Evolutionary conservation across 2,797 vertebrate genomes (phyloP), one percentile per base, ranked within the genome.

Genomic region (Halcyon badia): DNA sequence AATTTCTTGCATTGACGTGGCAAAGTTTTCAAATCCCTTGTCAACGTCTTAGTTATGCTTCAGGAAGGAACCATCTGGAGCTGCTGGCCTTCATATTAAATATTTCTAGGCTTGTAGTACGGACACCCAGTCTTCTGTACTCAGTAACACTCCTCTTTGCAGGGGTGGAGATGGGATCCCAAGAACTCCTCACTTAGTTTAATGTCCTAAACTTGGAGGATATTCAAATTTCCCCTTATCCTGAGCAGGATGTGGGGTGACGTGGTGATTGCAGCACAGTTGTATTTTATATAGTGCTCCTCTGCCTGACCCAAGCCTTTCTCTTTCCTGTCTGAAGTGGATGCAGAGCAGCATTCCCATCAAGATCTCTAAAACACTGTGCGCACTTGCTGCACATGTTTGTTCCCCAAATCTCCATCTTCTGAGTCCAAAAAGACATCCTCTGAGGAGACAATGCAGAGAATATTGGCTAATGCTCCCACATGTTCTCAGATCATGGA

Each of bases 21-120:
- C 80, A 73, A 95, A 95, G 80, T 94, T 95, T 95, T 95, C 72
- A 92, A 97, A 97, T 91, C 91, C 89, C 85, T 93, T 89, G 93
- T 96, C 91, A 90, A 90, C 12, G 24, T 94, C 95, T 96, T 94
- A 95, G 93, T 91, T 95, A 91, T 95, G 87, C 82, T 97, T 95
- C 89, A 88, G 0, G 58, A 90, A 95, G 79, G 76, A 96, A 62
- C 82, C 92, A 88, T 89, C 89, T 94, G 51, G 82, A 96, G 84
- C 84, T 91, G 66, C 83, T 95, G 42, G 69, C 54, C 79, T 83
- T 91, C 0, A 0, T 68, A 79, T 83, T 94, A 85, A 89, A 72
- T 54, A 28, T 52, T 94, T 88, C 69, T 64, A 31, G 93, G 58
- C 58, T 88, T 66, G 78, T 82, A 68, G 48, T 31, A 41, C 1